These are phyloP conservation scores for Amblyopsis hoosieri DNA, from an alignment of 2,797 vertebrate species.

Conservation along the genomic window DNA sequence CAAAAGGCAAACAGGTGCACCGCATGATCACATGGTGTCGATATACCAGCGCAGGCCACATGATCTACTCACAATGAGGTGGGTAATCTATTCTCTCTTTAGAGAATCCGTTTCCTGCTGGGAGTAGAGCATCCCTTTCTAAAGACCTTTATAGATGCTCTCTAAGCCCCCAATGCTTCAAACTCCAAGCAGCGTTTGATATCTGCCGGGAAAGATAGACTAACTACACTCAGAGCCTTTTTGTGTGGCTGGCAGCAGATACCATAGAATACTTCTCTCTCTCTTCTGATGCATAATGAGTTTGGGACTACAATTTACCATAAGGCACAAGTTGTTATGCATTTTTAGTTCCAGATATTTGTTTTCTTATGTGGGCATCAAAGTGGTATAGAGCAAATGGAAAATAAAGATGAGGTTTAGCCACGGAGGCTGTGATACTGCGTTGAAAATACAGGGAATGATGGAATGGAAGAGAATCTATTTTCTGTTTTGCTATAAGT, in stretches of 20 bases:
- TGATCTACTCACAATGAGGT: conserved; percentile 33
- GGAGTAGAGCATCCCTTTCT: conserved; percentile 20
- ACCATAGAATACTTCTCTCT: conserved; percentile 24
- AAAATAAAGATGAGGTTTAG: conserved; percentile 29
- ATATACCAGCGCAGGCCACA: conserved; percentile 19
- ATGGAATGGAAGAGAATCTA: conserved; percentile 22
- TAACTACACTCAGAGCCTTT: conserved; percentile 24
- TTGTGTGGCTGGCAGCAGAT: conserved; percentile 34
- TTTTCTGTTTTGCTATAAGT: conserved; percentile 20
- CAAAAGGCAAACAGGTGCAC: conserved; percentile 14
- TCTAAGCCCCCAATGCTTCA: conserved; percentile 15
- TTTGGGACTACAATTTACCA: conserved; percentile 24
- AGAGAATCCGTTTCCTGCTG: conserved; percentile 32
- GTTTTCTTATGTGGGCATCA: conserved; percentile 26
- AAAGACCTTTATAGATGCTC: conserved; percentile 26
- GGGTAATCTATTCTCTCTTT: conserved; percentile 40
- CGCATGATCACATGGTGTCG: background rate
- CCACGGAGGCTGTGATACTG: conserved; percentile 5
- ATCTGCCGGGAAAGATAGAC: conserved; percentile 25
- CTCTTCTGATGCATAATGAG: conserved; percentile 37
- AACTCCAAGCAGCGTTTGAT: conserved; percentile 30
- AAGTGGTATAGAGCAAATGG: conserved; percentile 14
- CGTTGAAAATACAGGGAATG: conserved; percentile 6
- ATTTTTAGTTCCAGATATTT: conserved; percentile 38
- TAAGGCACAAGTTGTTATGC: conserved; percentile 35